Percentiles rank a stretch among this genome's conserved stretches.
Conservation (phyloP, 37 sponge, comb jelly and placozoan species). For the Agelas oroides region DNA sequence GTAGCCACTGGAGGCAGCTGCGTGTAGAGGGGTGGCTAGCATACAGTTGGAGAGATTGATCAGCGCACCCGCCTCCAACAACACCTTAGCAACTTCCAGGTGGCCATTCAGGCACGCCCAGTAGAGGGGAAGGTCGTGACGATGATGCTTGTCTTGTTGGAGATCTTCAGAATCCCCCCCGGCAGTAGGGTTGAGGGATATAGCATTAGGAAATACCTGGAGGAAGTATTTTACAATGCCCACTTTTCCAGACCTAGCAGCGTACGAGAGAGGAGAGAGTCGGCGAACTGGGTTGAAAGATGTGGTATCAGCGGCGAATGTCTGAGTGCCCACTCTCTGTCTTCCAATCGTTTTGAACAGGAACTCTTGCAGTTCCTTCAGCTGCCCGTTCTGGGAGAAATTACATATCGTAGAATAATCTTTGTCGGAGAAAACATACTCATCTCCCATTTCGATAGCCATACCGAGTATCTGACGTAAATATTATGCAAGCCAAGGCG, state of each 20-base stretch:
- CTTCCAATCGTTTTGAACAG: not conserved
- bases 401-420: constrained; percentile 24
- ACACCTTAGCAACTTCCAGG: constrained; percentile 69
- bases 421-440: constrained; percentile 18
- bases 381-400: constrained; percentile 12
- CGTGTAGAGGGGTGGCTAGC: constrained; percentile 78
- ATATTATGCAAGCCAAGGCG: too few relatives aligned
- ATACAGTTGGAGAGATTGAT: constrained; percentile 73
- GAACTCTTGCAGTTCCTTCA: constrained; percentile 18
- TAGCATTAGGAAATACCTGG: not conserved
- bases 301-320: constrained; percentile 9
- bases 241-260: constrained; percentile 40
- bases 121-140: constrained; percentile 76
- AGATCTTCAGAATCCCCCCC: constrained; percentile 25
- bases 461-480: too few relatives aligned
- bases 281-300: constrained; percentile 5
- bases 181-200: constrained; percentile 40
- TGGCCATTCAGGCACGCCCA: constrained; percentile 70
- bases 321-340: not conserved
- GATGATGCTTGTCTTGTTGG: constrained; percentile 46
- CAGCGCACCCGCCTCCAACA: constrained; percentile 57
- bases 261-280: constrained; percentile 57
- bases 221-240: constrained; percentile 48
- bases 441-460: not conserved
- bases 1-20: constrained; percentile 71